Percentiles rank a stretch among this genome's conserved stretches.
These are phyloP conservation scores for Eudemis profundana DNA, from an alignment of 2,888 invertebrate species.

Conservation along the genomic window DNA sequence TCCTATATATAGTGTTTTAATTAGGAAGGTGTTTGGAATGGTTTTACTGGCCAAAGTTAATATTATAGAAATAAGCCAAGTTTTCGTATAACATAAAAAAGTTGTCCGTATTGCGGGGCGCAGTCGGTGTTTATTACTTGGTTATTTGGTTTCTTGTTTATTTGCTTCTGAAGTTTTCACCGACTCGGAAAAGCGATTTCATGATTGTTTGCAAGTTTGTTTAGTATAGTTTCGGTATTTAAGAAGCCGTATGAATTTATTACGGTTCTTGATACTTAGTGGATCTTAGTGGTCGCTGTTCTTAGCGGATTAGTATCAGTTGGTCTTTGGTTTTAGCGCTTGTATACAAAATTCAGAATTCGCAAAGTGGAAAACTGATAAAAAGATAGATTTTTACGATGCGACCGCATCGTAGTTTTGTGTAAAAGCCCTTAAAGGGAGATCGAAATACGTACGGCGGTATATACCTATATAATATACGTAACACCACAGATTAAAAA, in stretches of 20 bases:
- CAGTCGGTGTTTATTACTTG: slow-evolving; percentile 27
- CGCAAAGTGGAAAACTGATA: no score
- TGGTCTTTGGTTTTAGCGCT: no score
- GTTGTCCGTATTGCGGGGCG: slow-evolving; percentile 11
- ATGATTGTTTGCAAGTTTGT: slow-evolving; percentile 8
- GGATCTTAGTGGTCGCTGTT: no score
- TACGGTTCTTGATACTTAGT: background rate
- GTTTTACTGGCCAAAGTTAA: slow-evolving; percentile 23
- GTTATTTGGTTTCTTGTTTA: slow-evolving; percentile 31
- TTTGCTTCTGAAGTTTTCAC: slow-evolving; percentile 13
- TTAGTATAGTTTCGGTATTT: background rate
- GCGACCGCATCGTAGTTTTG: no score
- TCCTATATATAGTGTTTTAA: no score
- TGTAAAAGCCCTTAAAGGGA: no score
- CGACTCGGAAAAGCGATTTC: slow-evolving; percentile 10
- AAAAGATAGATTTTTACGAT: no score
- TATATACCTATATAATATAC: no score
- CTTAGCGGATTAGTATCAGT: no score
- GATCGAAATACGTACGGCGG: no score
- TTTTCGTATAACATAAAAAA: slow-evolving; percentile 36
- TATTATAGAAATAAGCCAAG: slow-evolving; percentile 1
- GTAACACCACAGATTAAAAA: no score
- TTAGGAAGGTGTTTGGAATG: background rate
- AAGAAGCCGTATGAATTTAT: background rate
- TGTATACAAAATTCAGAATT: no score